Base-by-base conservation (phyloP, 2,113 vertebrate genomes). In the Antigone vipio region DNA sequence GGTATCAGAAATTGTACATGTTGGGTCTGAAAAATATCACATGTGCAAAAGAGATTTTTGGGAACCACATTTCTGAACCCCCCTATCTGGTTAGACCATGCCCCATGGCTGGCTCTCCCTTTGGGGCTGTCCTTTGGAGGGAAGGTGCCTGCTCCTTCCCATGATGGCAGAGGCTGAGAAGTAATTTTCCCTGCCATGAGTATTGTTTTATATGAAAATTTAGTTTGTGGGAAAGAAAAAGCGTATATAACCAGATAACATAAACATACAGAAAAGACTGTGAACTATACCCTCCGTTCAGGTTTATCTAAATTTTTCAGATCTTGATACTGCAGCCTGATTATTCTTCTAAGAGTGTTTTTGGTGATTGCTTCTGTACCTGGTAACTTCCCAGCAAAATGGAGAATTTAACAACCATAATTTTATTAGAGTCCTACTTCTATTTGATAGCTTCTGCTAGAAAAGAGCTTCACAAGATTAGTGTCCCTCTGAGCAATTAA, bases 401-500 rank as follows among this genome's bases (percentile, higher is more conserved):
- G 3, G 42, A 87, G 64, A 84, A 85, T 78, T 72, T 88, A 87
- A 92, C 95, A 84, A 68, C 94, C 93, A 6, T 72, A 68, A 87
- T 45, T 34, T 95, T 95, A 92, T 96, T 92, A 93, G 53, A 71
- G 11, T 85, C 63, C 26, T 76, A 66, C 49, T 89, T 97, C 92
- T 95, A 68, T 97, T 97, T 97, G 96, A 97, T 97, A 96, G 95
- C 94, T 97, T 97, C 94, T 97, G 72, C 83, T 77, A 95, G 75
- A 76, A 80, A 90, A 87, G 40, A 96, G 56, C 49, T 88, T 94
- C 95, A 69, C 68, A 82, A 94, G 91, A 89, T 93, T 97, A 93
- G 89, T 95, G 96, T 96, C 93, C 97, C 97, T 97, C 94, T 87
- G 87, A 97, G 97, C 97, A 98, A 98, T 98, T 98, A 98, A 98